These are phyloP conservation scores for Lontra canadensis DNA, from an alignment of 2,113 vertebrate genomes.

Conservation along the genomic window DNA sequence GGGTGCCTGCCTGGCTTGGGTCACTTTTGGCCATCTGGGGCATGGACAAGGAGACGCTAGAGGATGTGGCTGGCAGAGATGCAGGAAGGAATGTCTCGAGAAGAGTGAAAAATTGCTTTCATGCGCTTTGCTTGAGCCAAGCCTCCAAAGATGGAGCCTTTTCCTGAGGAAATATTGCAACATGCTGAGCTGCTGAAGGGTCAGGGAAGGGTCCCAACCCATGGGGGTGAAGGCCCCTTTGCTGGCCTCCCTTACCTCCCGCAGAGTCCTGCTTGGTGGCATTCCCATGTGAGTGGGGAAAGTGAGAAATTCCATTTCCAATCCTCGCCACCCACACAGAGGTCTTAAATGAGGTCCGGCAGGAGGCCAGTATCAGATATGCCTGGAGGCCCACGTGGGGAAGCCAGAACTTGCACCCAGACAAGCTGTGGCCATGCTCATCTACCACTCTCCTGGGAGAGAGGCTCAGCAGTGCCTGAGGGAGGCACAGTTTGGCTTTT, in stretches of 20 bases:
- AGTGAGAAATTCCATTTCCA: constrained; percentile 38
- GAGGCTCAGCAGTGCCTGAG: background rate
- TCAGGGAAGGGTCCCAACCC: background rate
- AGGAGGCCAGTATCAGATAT: constrained; percentile 51
- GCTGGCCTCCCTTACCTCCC: background rate
- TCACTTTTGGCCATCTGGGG: constrained; percentile 69
- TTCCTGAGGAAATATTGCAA: constrained; percentile 57
- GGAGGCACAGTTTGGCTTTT: background rate
- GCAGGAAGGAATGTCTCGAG: constrained; percentile 79
- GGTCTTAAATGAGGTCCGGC: constrained; percentile 47
- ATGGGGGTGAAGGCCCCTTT: background rate
- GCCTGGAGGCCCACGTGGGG: background rate
- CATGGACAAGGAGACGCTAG: constrained; percentile 70
- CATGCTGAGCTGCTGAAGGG: background rate
- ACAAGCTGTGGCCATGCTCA: background rate
- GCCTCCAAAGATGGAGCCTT: constrained; percentile 72
- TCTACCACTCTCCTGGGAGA: background rate
- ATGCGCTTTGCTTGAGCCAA: constrained; percentile 77
- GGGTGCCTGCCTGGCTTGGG: constrained; percentile 13
- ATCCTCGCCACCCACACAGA: background rate
- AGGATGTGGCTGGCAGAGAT: constrained; percentile 77
- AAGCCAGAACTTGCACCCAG: constrained; percentile 38
- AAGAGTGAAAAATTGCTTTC: constrained; percentile 71
- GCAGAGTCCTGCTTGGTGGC: background rate
- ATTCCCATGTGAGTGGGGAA: constrained; percentile 40